Percentiles rank a stretch among this genome's conserved stretches.
Conservation (phyloP, 35 echinoderm and acorn worm species). For the Acanthaster planci region DNA sequence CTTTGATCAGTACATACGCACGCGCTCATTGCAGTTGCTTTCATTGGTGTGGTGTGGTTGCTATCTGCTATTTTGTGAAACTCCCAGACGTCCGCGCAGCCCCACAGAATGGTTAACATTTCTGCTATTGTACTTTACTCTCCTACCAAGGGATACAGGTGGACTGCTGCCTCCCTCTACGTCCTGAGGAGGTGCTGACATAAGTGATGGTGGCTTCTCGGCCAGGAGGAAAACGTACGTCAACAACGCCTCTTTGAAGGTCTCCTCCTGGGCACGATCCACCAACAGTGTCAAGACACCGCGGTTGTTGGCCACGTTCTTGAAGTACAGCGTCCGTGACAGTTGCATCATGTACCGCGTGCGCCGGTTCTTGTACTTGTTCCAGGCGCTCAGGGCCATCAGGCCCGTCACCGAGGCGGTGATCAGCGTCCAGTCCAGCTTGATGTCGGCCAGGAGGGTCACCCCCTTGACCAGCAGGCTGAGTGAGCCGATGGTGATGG, state of each 20-base stretch:
- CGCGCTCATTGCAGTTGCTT: too few species aligned
- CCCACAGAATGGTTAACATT: too few species aligned
- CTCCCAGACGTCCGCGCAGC: too few species aligned
- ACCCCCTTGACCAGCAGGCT: conserved; percentile 81
- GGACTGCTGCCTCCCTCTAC: neutral
- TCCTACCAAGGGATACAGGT: conserved; percentile 29
- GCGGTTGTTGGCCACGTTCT: conserved; percentile 98
- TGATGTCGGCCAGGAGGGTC: conserved; percentile 79
- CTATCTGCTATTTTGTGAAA: too few species aligned
- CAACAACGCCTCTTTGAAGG: conserved; percentile 84
- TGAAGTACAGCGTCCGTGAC: conserved; percentile 86
- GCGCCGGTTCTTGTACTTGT: conserved; percentile 97
- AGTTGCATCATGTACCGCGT: conserved; percentile 83
- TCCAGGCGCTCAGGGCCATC: conserved; percentile 77
- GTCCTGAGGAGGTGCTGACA: neutral
- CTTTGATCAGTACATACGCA: too few species aligned
- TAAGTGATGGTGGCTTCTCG: conserved; percentile 38
- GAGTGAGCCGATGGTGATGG: conserved; percentile 63
- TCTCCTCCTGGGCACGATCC: conserved; percentile 92
- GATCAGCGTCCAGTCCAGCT: conserved; percentile 91
- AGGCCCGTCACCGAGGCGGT: conserved; percentile 67
- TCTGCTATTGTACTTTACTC: neutral
- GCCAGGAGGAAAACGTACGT: conserved; percentile 84
- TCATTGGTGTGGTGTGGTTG: too few species aligned
- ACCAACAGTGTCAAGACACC: conserved; percentile 83